A percentile compares a stretch with the other conserved stretches of the same genome.
phyloP scores from a whole-genome alignment of 2,113 vertebrate genomes.

The Actenoides hombroni region DNA sequence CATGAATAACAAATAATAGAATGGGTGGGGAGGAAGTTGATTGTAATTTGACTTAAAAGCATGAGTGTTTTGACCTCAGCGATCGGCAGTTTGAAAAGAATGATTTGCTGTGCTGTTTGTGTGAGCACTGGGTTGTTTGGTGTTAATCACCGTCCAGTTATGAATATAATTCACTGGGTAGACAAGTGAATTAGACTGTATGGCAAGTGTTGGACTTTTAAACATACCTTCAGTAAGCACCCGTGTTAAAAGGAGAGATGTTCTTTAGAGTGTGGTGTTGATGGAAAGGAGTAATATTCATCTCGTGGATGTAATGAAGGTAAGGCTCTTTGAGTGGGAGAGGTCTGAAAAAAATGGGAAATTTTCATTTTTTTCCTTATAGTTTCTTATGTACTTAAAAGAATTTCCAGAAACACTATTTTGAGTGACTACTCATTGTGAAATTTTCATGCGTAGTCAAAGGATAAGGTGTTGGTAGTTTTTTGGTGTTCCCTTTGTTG shows the following conservation, averaged over 20 bases:
- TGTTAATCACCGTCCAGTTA: slow-evolving; percentile 69
- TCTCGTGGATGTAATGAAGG: neutral
- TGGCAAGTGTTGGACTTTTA: neutral
- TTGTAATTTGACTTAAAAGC: slow-evolving; percentile 57
- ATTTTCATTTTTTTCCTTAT: neutral
- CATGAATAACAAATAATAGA: slow-evolving; percentile 60
- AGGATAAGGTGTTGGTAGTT: neutral
- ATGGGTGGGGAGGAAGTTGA: slow-evolving; percentile 63
- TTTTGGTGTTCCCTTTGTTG: neutral
- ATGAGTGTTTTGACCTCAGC: slow-evolving; percentile 33
- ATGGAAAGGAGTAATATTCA: neutral
- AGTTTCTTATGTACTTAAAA: neutral
- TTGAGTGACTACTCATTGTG: neutral
- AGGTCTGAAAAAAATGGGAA: neutral
- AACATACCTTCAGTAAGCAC: neutral
- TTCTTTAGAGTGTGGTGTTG: neutral
- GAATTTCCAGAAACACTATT: neutral
- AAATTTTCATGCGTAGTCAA: neutral
- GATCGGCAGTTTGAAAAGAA: slow-evolving; percentile 58
- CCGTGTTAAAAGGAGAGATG: neutral
- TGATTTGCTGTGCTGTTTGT: slow-evolving; percentile 58
- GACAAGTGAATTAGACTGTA: neutral
- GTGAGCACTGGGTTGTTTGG: slow-evolving; percentile 7
- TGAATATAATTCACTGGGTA: slow-evolving; percentile 25
- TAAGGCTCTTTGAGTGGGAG: neutral